Percentiles rank a stretch among this genome's conserved stretches.
Evolutionary conservation across 92 coral and sea anemone species (phyloP).

Genomic region (Parazoanthus swiftii): DNA sequence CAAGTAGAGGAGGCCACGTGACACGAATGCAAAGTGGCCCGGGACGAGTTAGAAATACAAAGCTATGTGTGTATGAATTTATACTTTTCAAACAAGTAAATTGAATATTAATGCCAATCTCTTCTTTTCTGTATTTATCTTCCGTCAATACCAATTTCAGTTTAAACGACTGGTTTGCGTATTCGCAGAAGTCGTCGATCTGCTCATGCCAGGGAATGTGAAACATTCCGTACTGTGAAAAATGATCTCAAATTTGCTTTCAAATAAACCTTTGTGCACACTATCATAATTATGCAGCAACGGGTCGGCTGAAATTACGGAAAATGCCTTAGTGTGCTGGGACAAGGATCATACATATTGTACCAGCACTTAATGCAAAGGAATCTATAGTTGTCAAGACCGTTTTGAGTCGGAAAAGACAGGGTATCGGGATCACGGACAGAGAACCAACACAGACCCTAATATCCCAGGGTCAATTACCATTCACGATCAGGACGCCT

Average conservation of each 20-base stretch:
- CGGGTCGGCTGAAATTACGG: not conserved
- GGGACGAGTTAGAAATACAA: slow-evolving; percentile 17
- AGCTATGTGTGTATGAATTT: no score
- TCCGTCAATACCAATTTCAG: not conserved
- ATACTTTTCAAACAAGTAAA: not conserved
- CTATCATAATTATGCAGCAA: not conserved
- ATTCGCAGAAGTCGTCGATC: not conserved
- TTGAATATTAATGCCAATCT: not conserved
- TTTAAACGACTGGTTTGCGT: not conserved
- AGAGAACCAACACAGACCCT: not conserved
- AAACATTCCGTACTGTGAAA: slow-evolving; percentile 35
- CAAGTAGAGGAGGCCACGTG: slow-evolving; percentile 1
- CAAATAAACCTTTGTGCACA: slow-evolving; percentile 36
- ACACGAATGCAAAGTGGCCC: slow-evolving; percentile 12
- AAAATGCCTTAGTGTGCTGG: not conserved
- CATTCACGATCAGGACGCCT: slow-evolving; percentile 15
- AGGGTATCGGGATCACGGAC: not conserved
- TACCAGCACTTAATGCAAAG: not conserved
- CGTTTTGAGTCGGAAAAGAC: not conserved
- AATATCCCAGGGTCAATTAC: slow-evolving; percentile 6
- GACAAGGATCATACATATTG: not conserved
- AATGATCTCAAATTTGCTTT: slow-evolving; percentile 28
- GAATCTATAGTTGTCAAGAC: not conserved
- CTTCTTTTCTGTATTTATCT: not conserved
- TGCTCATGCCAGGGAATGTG: slow-evolving; percentile 21